These are phyloP conservation scores for Anser cygnoides DNA, from an alignment of 2,113 vertebrate genomes.

Conservation along the genomic window DNA sequence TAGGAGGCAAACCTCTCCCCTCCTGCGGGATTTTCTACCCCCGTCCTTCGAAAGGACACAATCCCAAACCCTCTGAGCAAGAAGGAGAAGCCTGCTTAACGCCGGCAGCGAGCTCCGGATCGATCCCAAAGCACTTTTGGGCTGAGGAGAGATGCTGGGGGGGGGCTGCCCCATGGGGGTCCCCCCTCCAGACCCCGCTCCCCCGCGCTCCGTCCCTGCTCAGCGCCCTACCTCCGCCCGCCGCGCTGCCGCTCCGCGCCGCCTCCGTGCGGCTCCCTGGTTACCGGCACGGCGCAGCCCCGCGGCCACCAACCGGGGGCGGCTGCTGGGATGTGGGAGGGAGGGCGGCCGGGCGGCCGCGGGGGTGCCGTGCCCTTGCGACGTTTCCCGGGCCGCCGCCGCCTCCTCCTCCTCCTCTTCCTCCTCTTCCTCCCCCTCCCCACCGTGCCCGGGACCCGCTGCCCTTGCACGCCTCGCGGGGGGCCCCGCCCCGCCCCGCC, in stretches of 20 bases:
- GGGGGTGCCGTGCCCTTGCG: neutral
- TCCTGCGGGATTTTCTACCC: neutral
- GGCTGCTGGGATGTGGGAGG: neutral
- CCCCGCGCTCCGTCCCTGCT: neutral
- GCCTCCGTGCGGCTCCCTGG: conserved; percentile 45
- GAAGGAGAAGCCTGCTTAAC: neutral
- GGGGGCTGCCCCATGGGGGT: neutral
- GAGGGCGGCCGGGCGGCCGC: neutral
- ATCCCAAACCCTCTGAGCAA: neutral
- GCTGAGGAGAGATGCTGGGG: fast-evolving
- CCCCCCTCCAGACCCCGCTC: neutral
- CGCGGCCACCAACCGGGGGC: too few species aligned
- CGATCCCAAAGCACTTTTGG: neutral
- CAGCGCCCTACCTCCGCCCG: neutral
- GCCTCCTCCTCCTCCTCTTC: neutral
- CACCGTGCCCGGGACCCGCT: neutral
- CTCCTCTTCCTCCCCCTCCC: neutral
- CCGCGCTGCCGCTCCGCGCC: neutral
- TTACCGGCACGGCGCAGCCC: conserved; percentile 10
- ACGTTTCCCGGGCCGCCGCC: neutral
- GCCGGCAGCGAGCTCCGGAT: neutral
- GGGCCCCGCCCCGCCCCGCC: neutral
- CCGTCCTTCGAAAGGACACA: neutral
- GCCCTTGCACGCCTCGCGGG: neutral
- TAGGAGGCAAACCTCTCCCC: neutral